Percentiles rank a stretch among this genome's conserved stretches.
Evolutionary conservation across 2,888 invertebrate species (phyloP).

Genomic region (Cephus pygmeus): DNA sequence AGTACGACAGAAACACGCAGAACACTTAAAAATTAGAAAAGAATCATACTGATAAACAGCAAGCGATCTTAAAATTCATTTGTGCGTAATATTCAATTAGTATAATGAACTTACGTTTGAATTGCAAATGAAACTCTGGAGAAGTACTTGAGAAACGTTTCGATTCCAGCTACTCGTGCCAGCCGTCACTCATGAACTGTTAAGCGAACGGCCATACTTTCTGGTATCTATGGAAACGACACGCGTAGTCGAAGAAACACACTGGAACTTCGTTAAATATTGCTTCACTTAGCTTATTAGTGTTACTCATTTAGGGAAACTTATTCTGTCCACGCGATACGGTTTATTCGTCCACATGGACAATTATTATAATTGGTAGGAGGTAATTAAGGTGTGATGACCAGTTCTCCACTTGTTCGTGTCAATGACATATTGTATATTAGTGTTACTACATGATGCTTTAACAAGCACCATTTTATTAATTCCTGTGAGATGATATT

Average conservation of each 20-base stretch:
- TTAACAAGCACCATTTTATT: not conserved
- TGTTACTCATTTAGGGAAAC: not conserved
- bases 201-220: conserved; percentile 48
- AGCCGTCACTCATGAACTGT: conserved; percentile 52
- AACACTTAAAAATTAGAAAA: not conserved
- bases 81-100: not conserved
- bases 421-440: not conserved
- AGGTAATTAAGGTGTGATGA: not conserved
- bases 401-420: not conserved
- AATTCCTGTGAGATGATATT: not conserved
- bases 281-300: not conserved
- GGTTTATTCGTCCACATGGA: not conserved
- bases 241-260: conserved; percentile 4
- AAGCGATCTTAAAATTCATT: not conserved
- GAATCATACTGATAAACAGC: not conserved
- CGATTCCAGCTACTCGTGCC: conserved; percentile 36
- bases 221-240: conserved; percentile 51
- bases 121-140: not conserved
- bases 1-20: not conserved
- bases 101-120: not conserved
- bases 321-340: not conserved
- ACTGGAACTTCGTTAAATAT: not conserved
- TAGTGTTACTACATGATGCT: not conserved
- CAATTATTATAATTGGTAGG: not conserved
- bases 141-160: not conserved